A percentile compares a stretch with the other conserved stretches of the same genome.
Conservation (phyloP, 2,113 vertebrate genomes). For the Callithrix jacchus region DNA sequence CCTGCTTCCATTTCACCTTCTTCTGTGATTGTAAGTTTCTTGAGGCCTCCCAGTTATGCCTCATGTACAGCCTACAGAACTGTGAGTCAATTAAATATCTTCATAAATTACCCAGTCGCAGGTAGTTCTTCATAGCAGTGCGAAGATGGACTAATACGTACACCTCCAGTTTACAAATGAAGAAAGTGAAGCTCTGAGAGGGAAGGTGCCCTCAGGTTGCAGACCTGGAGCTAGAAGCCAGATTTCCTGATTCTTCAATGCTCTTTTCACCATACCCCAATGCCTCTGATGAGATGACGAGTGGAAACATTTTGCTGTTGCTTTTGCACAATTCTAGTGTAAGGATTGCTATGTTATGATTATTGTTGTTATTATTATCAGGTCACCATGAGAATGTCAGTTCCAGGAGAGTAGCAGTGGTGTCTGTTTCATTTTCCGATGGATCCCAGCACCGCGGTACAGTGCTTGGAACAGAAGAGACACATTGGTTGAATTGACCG, state of each 20-base stretch:
- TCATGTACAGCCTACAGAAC: too few species aligned
- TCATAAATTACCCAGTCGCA: too few species aligned
- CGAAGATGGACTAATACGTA: too few species aligned
- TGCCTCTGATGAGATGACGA: background rate
- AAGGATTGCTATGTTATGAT: background rate
- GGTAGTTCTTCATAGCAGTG: too few species aligned
- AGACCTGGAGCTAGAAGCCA: background rate
- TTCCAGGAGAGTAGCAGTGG: background rate
- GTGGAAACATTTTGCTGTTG: background rate
- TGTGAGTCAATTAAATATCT: too few species aligned
- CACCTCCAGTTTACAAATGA: background rate
- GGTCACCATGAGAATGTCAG: background rate
- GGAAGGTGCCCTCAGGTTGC: background rate
- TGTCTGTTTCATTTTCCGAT: background rate
- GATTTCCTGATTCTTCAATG: background rate
- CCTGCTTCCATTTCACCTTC: too few species aligned
- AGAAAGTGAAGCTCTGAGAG: background rate
- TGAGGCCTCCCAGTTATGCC: too few species aligned
- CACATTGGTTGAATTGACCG: background rate
- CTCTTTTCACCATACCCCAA: background rate
- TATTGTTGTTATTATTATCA: background rate
- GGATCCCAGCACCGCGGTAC: background rate
- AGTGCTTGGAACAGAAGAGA: background rate
- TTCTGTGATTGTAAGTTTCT: too few species aligned
- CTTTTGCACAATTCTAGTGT: background rate